Evolutionary conservation across 2,113 vertebrate genomes (phyloP).

Genomic region (Spermophilus dauricus): DNA sequence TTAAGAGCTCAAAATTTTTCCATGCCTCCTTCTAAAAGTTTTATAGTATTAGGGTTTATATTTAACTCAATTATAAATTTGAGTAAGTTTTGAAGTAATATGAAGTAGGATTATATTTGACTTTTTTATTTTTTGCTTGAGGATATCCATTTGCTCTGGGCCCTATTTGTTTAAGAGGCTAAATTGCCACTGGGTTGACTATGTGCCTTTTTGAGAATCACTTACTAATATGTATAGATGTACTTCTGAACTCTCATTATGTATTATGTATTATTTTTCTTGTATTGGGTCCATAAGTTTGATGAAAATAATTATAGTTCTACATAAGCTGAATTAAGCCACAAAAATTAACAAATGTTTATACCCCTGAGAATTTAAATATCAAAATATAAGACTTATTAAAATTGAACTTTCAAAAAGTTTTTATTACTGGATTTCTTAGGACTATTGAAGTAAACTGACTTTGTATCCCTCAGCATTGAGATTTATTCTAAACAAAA

Average conservation of each 20-base stretch:
- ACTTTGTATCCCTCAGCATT: neutral
- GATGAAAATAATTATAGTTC: neutral
- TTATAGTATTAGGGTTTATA: neutral
- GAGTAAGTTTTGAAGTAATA: neutral
- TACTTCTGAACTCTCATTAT: neutral
- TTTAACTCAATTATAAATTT: neutral
- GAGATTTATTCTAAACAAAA: slow-evolving; percentile 37
- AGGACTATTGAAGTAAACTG: neutral
- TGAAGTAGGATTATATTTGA: neutral
- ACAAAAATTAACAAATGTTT: slow-evolving; percentile 9
- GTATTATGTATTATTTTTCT: neutral
- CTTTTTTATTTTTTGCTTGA: neutral
- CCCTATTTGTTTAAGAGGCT: neutral
- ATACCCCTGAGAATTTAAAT: slow-evolving; percentile 2
- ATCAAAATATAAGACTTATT: slow-evolving; percentile 20
- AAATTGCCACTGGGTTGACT: neutral
- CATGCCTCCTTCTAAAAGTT: neutral
- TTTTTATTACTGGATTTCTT: neutral
- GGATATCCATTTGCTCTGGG: neutral
- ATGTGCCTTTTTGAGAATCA: neutral
- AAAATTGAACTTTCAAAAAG: neutral
- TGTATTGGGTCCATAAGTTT: neutral
- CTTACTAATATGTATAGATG: neutral
- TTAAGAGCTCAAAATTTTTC: neutral
- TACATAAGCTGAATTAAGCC: neutral